phyloP scores from a whole-genome alignment of 2,113 vertebrate genomes.

The Leptobrachium leishanense region DNA sequence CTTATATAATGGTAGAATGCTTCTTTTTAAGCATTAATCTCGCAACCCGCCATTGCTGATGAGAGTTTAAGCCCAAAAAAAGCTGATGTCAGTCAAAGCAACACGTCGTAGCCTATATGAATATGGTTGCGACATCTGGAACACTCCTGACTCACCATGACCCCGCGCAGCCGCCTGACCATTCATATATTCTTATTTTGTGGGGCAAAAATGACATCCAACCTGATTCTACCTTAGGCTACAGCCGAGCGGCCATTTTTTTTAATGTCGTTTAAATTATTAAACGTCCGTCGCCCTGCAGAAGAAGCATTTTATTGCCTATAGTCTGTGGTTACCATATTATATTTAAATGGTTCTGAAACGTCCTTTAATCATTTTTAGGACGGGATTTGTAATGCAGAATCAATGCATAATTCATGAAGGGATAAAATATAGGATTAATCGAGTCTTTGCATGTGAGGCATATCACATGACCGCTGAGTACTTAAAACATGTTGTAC shows the following conservation, averaged over 20 bases:
- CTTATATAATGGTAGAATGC: too few relatives aligned
- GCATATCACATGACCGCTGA: constrained; percentile 29
- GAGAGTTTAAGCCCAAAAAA: not conserved
- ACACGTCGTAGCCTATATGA: not conserved
- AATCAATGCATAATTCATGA: constrained; percentile 33
- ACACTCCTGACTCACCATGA: not conserved
- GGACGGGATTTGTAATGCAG: constrained; percentile 22
- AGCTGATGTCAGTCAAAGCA: too few relatives aligned
- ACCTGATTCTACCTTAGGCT: not conserved
- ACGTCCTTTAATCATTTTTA: constrained; percentile 35
- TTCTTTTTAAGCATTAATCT: too few relatives aligned
- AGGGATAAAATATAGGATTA: constrained; percentile 29
- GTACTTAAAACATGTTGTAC: constrained; percentile 34
- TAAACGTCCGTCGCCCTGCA: not conserved
- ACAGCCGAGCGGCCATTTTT: not conserved
- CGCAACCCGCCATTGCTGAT: not conserved
- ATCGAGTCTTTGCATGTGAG: constrained; percentile 8
- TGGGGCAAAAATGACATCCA: not conserved
- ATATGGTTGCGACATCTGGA: not conserved
- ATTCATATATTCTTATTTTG: not conserved
- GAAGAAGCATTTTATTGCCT: constrained; percentile 7
- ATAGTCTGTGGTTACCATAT: not conserved
- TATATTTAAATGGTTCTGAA: constrained; percentile 35
- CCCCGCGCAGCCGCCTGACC: not conserved
- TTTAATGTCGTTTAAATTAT: not conserved